Evolutionary conservation across 2,888 invertebrate species (phyloP), one percentile per base, ranked within the genome.

Genomic region (Drosophila recens): DNA sequence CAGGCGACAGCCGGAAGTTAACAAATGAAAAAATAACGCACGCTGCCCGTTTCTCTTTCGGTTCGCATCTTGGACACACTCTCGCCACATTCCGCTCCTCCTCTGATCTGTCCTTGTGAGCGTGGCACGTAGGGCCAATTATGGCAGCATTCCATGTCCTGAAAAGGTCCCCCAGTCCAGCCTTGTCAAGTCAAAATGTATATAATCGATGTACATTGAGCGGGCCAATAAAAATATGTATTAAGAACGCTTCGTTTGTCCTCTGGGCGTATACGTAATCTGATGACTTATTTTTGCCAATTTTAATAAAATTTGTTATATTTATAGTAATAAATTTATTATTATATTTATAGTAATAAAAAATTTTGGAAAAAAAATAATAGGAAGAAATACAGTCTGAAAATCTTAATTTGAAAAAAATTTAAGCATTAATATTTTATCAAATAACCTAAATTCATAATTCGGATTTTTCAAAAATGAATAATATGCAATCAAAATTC

Each of bases 1-100:
- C 65, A 59, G 49, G 51, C 67, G 64, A 42, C 51, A 67, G 51
- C 67, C 80, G 74, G 68, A 78, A 78, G 71, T 68, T 67, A 59
- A 57, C 75, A 81, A 83, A 78, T 72, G 75, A 76, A 76, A 79
- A 70, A 77, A 74, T 67, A 69, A 66, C 52, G 68, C 67, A 70
- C 64, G 72, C 67, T 53, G 70, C 63, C 58, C 33, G 40, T 36
- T 61, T 67, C 62, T 38, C 36, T 38, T 36, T 40, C 13, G 38
- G 17, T 9, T 58, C 46, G 51, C n/a, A 36, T 56, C 48, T 51
- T n/a, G 46, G 20, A 30, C 33, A n/a, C 9, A 34, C 20, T 23
- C 38, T 10, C 27, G 6, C 23, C 15, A 11, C 34, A 33, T 4
- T 11, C 38, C 40, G 10, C 48, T 38, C 5, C 13, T n/a, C 30